phyloP scores from a whole-genome alignment of 2,888 invertebrate species.

The Pemphredon lugubris region DNA sequence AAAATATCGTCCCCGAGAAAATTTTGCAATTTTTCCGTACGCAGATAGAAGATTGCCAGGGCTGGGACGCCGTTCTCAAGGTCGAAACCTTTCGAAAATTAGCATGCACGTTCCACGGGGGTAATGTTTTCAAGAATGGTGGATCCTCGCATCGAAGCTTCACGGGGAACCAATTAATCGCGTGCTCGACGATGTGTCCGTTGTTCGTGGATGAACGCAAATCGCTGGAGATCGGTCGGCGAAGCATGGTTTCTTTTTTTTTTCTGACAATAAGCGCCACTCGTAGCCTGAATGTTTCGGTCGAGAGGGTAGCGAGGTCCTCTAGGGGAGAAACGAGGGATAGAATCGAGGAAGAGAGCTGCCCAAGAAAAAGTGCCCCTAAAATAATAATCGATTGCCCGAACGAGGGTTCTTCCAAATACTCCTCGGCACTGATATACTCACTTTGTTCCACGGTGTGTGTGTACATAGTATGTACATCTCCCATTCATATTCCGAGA shows the following conservation, averaged over 20 bases:
- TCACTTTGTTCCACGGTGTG: too few species aligned
- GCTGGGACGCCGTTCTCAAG: too few species aligned
- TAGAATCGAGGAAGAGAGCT: constrained; percentile 21
- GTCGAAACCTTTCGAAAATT: too few species aligned
- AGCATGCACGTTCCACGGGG: too few species aligned
- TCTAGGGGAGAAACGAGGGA: constrained; percentile 28
- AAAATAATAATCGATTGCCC: constrained; percentile 42
- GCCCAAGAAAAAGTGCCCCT: constrained; percentile 19
- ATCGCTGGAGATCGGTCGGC: not conserved
- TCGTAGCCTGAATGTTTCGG: constrained; percentile 34
- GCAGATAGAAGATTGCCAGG: too few species aligned
- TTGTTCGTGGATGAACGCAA: not conserved
- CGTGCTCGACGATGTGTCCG: too few species aligned
- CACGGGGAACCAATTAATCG: not conserved
- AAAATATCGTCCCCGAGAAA: constrained; percentile 19
- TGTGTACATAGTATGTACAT: too few species aligned
- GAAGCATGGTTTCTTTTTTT: constrained; percentile 19
- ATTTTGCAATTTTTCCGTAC: constrained; percentile 5
- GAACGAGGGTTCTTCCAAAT: constrained; percentile 11
- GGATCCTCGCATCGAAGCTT: too few species aligned
- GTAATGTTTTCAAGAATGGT: too few species aligned
- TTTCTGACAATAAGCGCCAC: constrained; percentile 14
- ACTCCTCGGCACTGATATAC: too few species aligned
- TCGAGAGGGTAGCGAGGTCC: constrained; percentile 10
- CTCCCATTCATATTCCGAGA: too few species aligned